Evolutionary conservation across 2,888 invertebrate species (phyloP).

Genomic region (Macrophya alboannulata): DNA sequence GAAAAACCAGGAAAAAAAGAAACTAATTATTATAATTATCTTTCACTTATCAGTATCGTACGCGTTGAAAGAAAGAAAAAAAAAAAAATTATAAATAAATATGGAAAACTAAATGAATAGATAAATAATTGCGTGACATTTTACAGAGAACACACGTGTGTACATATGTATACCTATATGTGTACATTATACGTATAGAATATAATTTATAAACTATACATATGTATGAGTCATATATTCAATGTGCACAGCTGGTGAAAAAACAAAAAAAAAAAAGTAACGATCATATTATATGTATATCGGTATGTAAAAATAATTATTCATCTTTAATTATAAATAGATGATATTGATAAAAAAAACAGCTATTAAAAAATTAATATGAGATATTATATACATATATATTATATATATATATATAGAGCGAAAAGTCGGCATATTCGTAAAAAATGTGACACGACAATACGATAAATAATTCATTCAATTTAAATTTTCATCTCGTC

Average conservation of each 20-base stretch:
- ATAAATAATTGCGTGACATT: not conserved
- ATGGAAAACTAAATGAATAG: too few relatives aligned
- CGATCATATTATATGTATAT: too few relatives aligned
- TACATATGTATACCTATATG: not conserved
- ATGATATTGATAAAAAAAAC: too few relatives aligned
- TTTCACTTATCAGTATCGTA: conserved; percentile 2
- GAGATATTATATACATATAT: too few relatives aligned
- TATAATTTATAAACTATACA: not conserved
- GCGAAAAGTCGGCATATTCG: conserved; percentile 32
- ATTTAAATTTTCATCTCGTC: conserved; percentile 29
- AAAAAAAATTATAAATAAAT: not conserved
- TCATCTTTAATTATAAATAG: too few relatives aligned
- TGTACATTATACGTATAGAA: too few relatives aligned
- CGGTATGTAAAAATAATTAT: too few relatives aligned
- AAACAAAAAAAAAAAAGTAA: not conserved
- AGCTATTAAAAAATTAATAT: too few relatives aligned
- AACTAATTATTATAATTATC: conserved; percentile 5
- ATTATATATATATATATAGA: not conserved
- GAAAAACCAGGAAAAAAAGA: not conserved
- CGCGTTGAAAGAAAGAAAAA: not conserved
- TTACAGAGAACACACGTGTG: not conserved
- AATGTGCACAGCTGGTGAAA: conserved; percentile 20
- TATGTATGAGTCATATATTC: not conserved
- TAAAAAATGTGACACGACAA: conserved; percentile 50
- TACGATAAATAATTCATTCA: conserved; percentile 41